A percentile compares a stretch with the other conserved stretches of the same genome.
Evolutionary conservation across 2,113 vertebrate species (phyloP).

Genomic region (Limnothrissa miodon): DNA sequence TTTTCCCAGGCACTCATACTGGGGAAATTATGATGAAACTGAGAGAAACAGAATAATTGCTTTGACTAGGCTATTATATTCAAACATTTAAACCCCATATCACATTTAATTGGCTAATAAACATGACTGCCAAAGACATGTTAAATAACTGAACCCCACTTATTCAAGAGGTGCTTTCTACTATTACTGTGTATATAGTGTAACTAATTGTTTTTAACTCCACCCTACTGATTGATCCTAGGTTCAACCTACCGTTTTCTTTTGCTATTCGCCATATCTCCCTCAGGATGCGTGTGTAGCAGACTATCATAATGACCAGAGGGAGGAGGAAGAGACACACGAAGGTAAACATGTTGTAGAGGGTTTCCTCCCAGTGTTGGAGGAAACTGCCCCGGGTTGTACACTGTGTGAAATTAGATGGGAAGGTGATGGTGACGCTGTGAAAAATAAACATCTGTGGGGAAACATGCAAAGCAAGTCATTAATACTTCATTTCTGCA

Average conservation of each 20-base stretch:
- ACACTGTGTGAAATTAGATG: conserved; percentile 78
- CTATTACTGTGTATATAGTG: not conserved
- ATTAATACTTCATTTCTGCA: not conserved
- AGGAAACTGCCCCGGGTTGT: conserved; percentile 75
- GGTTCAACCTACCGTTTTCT: conserved; percentile 61
- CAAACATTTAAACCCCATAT: not conserved
- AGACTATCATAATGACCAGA: conserved; percentile 77
- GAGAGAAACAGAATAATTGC: not conserved
- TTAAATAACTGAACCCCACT: not conserved
- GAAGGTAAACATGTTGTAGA: conserved; percentile 82
- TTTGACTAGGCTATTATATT: not conserved
- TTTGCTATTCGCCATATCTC: conserved; percentile 76
- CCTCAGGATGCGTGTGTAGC: conserved; percentile 76
- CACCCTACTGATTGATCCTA: not conserved
- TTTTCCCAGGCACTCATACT: no score
- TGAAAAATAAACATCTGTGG: conserved; percentile 76
- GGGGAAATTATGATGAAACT: no score
- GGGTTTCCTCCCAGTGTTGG: conserved; percentile 74
- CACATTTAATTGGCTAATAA: not conserved
- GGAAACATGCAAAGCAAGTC: not conserved
- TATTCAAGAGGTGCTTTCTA: not conserved
- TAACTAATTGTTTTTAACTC: not conserved
- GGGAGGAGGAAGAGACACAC: conserved; percentile 78
- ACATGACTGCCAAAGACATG: not conserved
- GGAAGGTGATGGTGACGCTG: conserved; percentile 75